phyloP scores from a whole-genome alignment of 2,113 vertebrate genomes.

The Leucosticte australis region DNA sequence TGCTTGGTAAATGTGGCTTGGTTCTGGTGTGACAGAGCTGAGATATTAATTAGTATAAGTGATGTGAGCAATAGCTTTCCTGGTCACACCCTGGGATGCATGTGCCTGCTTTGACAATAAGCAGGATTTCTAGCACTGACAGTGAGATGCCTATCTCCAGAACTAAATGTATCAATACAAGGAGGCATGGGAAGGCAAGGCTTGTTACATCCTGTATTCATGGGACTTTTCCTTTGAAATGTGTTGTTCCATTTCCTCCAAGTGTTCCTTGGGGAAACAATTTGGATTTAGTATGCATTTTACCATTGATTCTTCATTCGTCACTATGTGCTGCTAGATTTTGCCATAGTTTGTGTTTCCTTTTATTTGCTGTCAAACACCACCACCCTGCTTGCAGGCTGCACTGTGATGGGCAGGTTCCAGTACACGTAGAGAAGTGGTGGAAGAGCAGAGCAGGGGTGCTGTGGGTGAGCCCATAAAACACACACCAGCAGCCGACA shows the following conservation, averaged over 20 bases:
- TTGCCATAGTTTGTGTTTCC: neutral
- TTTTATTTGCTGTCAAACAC: conserved; percentile 32
- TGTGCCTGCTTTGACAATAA: neutral
- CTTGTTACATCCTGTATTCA: neutral
- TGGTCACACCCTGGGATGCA: neutral
- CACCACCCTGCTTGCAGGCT: neutral
- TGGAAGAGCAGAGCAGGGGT: neutral
- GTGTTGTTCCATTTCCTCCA: conserved; percentile 37
- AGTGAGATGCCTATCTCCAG: neutral
- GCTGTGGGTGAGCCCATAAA: neutral
- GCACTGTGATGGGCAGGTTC: neutral
- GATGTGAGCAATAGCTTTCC: neutral
- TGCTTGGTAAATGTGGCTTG: neutral
- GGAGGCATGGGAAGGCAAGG: neutral
- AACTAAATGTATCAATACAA: neutral
- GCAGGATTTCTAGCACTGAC: neutral
- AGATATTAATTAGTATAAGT: neutral
- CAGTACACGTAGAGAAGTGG: neutral
- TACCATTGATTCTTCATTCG: neutral
- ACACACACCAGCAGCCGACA: neutral
- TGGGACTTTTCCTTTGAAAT: conserved; percentile 3
- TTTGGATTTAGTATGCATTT: neutral
- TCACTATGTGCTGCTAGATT: neutral
- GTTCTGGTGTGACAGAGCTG: neutral
- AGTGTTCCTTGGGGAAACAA: neutral